A percentile compares a stretch with the other conserved stretches of the same genome.
Evolutionary conservation across 2,113 vertebrate genomes (phyloP).

Genomic region (Upupa epops): DNA sequence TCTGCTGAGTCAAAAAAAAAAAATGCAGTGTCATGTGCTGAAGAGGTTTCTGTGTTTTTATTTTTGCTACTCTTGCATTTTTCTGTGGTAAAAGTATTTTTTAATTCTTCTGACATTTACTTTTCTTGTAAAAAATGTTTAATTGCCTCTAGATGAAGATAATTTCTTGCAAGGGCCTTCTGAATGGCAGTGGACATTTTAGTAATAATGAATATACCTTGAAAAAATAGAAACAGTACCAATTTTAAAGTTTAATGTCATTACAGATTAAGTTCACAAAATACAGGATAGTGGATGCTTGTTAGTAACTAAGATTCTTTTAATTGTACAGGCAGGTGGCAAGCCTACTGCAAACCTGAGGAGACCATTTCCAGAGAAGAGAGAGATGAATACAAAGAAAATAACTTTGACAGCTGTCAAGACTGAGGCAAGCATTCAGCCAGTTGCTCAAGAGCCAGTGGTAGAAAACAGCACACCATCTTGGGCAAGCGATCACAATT

Average conservation of each 20-base stretch:
- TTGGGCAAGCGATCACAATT: slow-evolving; percentile 87
- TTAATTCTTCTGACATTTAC: not conserved
- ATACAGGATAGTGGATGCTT: not conserved
- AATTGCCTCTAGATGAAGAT: not conserved
- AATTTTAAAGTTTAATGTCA: not conserved
- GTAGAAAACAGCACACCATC: slow-evolving; percentile 79
- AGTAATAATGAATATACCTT: not conserved
- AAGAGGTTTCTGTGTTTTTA: not conserved
- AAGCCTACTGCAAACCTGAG: slow-evolving; percentile 76
- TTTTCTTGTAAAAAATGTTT: not conserved
- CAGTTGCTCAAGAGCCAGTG: slow-evolving; percentile 67
- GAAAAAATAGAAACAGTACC: not conserved
- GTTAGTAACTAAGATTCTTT: slow-evolving; percentile 37
- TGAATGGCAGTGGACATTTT: rapidly evolving
- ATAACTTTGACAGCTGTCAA: slow-evolving; percentile 26
- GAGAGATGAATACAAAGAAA: slow-evolving; percentile 69
- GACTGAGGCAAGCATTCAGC: slow-evolving; percentile 54
- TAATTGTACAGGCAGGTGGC: slow-evolving; percentile 60
- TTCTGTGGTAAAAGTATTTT: not conserved
- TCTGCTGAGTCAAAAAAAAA: not conserved
- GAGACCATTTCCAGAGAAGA: slow-evolving; percentile 73
- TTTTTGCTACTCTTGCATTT: not conserved
- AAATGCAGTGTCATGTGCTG: not conserved
- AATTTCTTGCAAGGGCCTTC: not conserved
- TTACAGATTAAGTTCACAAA: not conserved